Percentiles rank a stretch among this genome's conserved stretches.
These are phyloP conservation scores for Lymantria dispar DNA, from an alignment of 2,888 invertebrate species.

Conservation along the genomic window DNA sequence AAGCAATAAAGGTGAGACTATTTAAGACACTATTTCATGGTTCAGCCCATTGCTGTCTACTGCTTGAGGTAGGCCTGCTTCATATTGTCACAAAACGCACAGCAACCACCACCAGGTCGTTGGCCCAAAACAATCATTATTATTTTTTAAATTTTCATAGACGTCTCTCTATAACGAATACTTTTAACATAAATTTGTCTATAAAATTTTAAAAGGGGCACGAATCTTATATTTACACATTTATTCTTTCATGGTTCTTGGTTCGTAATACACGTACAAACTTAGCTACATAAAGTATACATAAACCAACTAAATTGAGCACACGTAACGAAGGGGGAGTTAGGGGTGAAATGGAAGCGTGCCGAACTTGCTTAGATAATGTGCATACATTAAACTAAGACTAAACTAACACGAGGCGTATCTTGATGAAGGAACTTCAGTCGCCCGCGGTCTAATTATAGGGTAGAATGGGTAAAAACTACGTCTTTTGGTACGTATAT, in stretches of 20 bases:
- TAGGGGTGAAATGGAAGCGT: constrained; percentile 41
- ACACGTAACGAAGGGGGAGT: constrained; percentile 51
- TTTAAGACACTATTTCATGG: too few relatives aligned
- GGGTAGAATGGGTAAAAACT: constrained; percentile 52
- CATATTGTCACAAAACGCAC: too few relatives aligned
- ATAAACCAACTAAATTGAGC: constrained; percentile 56
- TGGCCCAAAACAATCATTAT: too few relatives aligned
- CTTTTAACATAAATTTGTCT: too few relatives aligned
- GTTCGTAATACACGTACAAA: not conserved
- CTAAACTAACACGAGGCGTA: constrained; percentile 73
- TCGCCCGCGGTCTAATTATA: constrained; percentile 72
- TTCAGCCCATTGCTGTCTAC: too few relatives aligned
- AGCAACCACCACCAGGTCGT: too few relatives aligned
- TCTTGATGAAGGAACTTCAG: constrained; percentile 78
- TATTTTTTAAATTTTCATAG: too few relatives aligned
- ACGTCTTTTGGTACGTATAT: constrained; percentile 25
- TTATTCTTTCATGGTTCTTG: not conserved
- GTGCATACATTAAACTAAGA: constrained; percentile 82
- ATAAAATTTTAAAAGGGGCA: too few relatives aligned
- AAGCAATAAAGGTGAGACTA: too few relatives aligned
- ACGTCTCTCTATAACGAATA: too few relatives aligned
- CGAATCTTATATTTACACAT: not conserved
- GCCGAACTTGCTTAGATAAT: constrained; percentile 79
- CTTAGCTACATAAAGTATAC: constrained; percentile 7
- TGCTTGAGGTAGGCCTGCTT: too few relatives aligned